Base-by-base conservation (phyloP, 53 echinoderm and acorn worm genomes). In the Stichopus horrens region DNA sequence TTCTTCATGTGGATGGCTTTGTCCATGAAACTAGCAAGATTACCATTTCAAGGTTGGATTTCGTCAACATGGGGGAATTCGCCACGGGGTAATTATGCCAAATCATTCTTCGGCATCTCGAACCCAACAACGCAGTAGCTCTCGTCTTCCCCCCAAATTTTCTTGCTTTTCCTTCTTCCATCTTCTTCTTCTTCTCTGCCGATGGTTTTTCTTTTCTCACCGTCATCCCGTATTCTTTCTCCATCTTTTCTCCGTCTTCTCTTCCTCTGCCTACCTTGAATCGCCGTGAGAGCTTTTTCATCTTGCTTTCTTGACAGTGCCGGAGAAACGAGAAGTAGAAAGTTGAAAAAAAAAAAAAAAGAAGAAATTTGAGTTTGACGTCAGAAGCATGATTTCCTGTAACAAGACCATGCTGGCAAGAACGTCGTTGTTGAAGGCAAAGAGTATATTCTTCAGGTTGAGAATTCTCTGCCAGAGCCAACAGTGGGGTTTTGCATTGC, bases 391-490 rank as follows among this genome's bases (percentile, higher is more conserved):
- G 55, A 79, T 20, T 79, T 79, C 79, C 56, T 79, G 79, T 55
- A 79, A 55, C 79, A 79, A 79, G 79, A 79, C 55, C 79, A 79
- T 55, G 79, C 55, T 79, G 79, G n/a, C 79, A 79, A 56, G 78
- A 56, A 71, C 37, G 37, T 2, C 37, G 37, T 37, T 71, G 71
- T 71, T 71, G 71, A 71, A 71, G 71, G 71, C 14, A 18, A 71
- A 71, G n/a, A 7, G 19, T 63, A 63, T 18, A 16, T 20, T 71
- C n/a, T 71, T 13, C n/a, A 71, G 14, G 18, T 7, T 6, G n/a
- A 71, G 7, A 71, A 18, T 18, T 71, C 71, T 71, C 37, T 71
- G 71, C 19, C 14, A 20, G 71, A 71, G 71, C 37, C 37, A 37
- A 37, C 71, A 18, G 71, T 71, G 71, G 71, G 71, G 71, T 71